Percentiles rank a stretch among this genome's conserved stretches.
phyloP scores from a whole-genome alignment of 2,797 vertebrate species.

The Hozukius guyotensis region DNA sequence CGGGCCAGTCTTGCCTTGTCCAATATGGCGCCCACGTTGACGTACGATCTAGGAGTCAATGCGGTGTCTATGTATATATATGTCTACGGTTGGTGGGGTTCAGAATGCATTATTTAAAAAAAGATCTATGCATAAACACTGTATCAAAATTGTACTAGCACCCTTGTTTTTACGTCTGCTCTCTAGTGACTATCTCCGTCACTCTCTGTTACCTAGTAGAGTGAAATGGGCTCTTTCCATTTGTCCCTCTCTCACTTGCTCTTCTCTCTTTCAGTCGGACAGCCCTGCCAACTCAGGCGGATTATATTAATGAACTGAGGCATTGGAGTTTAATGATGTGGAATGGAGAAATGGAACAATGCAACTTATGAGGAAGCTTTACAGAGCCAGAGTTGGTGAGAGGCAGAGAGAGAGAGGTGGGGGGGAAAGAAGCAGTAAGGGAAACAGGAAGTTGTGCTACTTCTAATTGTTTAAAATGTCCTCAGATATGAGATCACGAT shows the following conservation, averaged over 20 bases:
- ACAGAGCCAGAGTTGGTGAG: neutral
- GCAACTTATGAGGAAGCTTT: conserved; percentile 12
- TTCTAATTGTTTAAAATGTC: neutral
- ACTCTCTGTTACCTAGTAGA: neutral
- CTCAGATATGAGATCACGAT: neutral
- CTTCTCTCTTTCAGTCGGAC: neutral
- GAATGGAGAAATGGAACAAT: conserved; percentile 23
- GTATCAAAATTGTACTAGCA: neutral
- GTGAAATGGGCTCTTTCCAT: neutral
- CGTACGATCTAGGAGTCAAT: too few species aligned
- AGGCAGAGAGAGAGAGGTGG: neutral
- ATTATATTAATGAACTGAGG: conserved; percentile 45
- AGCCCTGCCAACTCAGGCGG: conserved; percentile 19
- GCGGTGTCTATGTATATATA: too few species aligned
- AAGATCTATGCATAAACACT: neutral
- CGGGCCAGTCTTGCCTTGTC: too few species aligned
- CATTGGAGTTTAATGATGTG: conserved; percentile 51
- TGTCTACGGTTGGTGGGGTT: neutral
- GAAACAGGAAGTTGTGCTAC: neutral
- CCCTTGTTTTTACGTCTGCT: too few species aligned
- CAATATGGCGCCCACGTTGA: too few species aligned
- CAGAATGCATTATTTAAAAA: neutral
- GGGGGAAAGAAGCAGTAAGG: neutral
- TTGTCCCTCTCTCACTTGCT: neutral
- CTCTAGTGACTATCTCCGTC: neutral